Evolutionary conservation across 2,888 invertebrate species (phyloP).

Genomic region (Lamellibrachia columna): DNA sequence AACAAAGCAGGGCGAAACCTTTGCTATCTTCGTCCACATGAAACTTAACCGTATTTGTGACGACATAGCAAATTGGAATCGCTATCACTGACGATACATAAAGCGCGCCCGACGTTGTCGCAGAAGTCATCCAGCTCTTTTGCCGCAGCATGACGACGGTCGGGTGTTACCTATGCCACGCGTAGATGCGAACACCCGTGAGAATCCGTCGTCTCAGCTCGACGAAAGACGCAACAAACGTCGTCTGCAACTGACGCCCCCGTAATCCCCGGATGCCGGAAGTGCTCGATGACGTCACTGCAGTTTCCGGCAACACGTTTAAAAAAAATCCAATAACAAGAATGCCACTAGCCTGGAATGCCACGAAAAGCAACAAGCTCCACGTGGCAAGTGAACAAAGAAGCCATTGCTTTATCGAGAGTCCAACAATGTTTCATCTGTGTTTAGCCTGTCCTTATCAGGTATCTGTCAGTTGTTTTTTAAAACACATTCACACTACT

Average conservation of each 20-base stretch:
- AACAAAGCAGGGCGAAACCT: constrained; percentile 17
- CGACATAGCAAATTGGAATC: constrained; percentile 20
- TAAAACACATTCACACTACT: no score
- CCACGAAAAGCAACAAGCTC: no score
- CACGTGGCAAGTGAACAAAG: no score
- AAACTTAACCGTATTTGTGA: background rate
- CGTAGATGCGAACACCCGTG: background rate
- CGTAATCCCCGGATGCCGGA: background rate
- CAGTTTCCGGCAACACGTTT: constrained; percentile 11
- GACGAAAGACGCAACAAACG: constrained; percentile 10
- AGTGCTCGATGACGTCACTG: background rate
- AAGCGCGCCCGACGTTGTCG: constrained; percentile 13
- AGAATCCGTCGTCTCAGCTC: constrained; percentile 4
- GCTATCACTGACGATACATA: constrained; percentile 17
- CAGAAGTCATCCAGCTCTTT: constrained; percentile 10
- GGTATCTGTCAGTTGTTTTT: no score
- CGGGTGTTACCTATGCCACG: constrained; percentile 6
- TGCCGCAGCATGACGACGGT: constrained; percentile 10
- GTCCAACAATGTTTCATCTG: no score
- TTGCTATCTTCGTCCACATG: constrained; percentile 13
- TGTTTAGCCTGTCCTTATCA: no score
- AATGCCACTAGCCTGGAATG: no score
- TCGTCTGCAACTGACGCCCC: constrained; percentile 16
- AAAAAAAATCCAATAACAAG: background rate
- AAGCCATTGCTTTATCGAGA: no score